Percentiles rank a stretch among this genome's conserved stretches.
phyloP scores from a whole-genome alignment of 2,113 vertebrate genomes.

The Dendrocopos noguchii region DNA sequence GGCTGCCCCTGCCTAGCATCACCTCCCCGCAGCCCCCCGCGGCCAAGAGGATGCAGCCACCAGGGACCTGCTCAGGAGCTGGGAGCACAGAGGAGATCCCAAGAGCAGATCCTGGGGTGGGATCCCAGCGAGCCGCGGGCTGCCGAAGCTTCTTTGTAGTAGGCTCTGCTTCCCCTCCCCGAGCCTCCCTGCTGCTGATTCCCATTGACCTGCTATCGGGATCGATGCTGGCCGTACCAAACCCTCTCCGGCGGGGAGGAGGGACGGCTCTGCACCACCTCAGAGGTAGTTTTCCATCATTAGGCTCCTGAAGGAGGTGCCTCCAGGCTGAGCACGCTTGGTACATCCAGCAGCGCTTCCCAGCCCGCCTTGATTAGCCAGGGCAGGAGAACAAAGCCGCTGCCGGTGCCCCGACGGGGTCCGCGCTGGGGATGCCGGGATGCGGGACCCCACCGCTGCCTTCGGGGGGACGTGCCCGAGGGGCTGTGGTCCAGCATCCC shows the following conservation, averaged over 20 bases:
- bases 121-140: neutral
- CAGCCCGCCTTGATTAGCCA: neutral
- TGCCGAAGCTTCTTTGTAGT: neutral
- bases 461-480: fast-evolving
- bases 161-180: neutral
- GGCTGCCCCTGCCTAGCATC: fast-evolving
- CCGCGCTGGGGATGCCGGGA: fast-evolving
- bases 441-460: fast-evolving
- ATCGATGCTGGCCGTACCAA: slow-evolving; percentile 34
- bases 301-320: neutral
- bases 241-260: slow-evolving; percentile 10
- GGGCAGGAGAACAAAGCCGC: neutral
- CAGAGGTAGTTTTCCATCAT: neutral
- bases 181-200: neutral
- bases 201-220: neutral
- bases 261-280: neutral
- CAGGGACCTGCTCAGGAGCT: fast-evolving
- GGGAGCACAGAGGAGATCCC: neutral
- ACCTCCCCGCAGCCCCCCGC: fast-evolving
- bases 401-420: fast-evolving
- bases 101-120: neutral
- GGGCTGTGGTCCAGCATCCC: neutral
- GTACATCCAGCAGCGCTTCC: neutral
- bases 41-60: fast-evolving
- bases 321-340: neutral